Percentiles rank a stretch among this genome's conserved stretches.
phyloP scores from a whole-genome alignment of 2,797 vertebrate species.

The Pristis pectinata region DNA sequence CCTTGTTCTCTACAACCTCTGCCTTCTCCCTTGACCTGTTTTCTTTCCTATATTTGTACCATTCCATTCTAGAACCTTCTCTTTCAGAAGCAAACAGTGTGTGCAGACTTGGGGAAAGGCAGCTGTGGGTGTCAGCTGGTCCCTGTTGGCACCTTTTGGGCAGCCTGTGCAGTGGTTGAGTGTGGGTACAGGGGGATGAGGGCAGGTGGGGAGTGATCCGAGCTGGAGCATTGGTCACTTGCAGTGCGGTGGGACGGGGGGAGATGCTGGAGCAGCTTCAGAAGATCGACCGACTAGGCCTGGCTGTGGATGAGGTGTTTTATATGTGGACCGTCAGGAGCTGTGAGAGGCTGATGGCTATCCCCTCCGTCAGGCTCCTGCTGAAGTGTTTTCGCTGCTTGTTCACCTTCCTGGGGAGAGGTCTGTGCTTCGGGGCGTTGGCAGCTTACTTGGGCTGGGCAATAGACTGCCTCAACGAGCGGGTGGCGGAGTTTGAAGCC shows the following conservation, averaged over 20 bases:
- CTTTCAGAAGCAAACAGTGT: background rate
- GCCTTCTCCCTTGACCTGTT: background rate
- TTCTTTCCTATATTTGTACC: background rate
- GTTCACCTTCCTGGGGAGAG: background rate
- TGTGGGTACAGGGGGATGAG: background rate
- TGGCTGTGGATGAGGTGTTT: background rate
- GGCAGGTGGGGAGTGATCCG: too few species aligned
- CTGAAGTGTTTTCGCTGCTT: background rate
- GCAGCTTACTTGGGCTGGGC: background rate
- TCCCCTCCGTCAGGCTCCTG: background rate
- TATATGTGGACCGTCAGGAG: background rate
- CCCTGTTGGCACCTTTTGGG: background rate
- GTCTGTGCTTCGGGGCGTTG: background rate
- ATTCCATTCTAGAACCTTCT: conserved; percentile 19
- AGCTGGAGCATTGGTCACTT: too few species aligned
- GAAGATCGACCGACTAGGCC: background rate
- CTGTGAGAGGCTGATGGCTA: background rate
- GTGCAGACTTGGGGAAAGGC: background rate
- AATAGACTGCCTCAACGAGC: background rate
- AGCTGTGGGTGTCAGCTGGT: background rate
- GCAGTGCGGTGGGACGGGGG: background rate
- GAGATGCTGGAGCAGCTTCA: conserved; percentile 7
- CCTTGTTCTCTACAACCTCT: background rate
- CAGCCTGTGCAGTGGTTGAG: background rate
- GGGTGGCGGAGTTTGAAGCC: conserved; percentile 27